A percentile compares a stretch with the other conserved stretches of the same genome.
These are phyloP conservation scores for Trilocha varians DNA, from an alignment of 2,888 invertebrate species.

Conservation along the genomic window DNA sequence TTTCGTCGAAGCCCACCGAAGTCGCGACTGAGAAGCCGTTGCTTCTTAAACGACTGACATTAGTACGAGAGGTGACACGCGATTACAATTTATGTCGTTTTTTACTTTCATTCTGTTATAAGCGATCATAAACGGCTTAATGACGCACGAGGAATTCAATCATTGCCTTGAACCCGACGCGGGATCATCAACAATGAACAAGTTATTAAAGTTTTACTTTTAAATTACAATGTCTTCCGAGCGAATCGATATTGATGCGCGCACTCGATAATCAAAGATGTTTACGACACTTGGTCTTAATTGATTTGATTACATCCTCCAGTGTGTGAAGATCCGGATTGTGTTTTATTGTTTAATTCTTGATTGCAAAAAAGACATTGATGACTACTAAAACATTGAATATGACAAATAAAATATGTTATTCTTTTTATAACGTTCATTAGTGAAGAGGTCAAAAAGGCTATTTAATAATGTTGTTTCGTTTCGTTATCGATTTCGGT, in stretches of 20 bases:
- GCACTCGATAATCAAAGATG: conserved; percentile 19
- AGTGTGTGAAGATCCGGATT: conserved; percentile 10
- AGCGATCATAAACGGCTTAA: conserved; percentile 37
- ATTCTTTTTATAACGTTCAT: too few species aligned
- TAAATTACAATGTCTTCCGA: conserved; percentile 33
- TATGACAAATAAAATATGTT: too few species aligned
- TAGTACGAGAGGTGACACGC: conserved; percentile 33
- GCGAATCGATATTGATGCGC: neutral
- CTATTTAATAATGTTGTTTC: conserved; percentile 36
- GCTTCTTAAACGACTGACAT: conserved; percentile 33
- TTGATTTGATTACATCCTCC: conserved; percentile 15
- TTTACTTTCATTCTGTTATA: conserved; percentile 34
- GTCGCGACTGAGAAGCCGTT: conserved; percentile 30
- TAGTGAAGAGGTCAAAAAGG: too few species aligned
- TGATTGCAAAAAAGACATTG: too few species aligned
- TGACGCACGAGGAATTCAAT: conserved; percentile 36
- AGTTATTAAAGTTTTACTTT: conserved; percentile 35
- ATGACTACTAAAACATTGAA: too few species aligned
- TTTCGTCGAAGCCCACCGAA: conserved; percentile 52
- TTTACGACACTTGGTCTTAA: conserved; percentile 26
- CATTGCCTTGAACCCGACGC: conserved; percentile 27
- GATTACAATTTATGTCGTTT: conserved; percentile 22
- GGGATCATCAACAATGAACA: conserved; percentile 28
- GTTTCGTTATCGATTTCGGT: conserved; percentile 16
- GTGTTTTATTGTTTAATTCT: conserved; percentile 22